A percentile compares a stretch with the other conserved stretches of the same genome.
These are phyloP conservation scores for Orius insidiosus DNA, from an alignment of 1,140 invertebrate species.

Conservation along the genomic window DNA sequence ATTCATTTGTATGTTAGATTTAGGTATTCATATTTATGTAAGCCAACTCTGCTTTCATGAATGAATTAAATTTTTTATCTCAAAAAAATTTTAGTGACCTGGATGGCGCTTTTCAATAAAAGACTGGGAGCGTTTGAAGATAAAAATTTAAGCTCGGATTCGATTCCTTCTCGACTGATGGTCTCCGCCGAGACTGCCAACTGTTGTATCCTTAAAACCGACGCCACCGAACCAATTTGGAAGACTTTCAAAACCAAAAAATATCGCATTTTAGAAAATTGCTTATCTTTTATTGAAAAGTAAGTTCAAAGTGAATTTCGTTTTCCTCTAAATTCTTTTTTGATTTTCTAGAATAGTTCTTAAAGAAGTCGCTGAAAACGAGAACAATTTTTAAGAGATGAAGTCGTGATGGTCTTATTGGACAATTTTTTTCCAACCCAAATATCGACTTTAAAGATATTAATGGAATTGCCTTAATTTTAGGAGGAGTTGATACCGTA, in stretches of 20 bases:
- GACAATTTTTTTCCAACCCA: constrained; percentile 46
- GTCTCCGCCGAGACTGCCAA: constrained; percentile 53
- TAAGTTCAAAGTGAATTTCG: no score
- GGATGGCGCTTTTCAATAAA: constrained; percentile 45
- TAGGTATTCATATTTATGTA: no score
- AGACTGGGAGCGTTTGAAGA: constrained; percentile 43
- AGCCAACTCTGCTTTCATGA: no score
- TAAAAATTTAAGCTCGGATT: constrained; percentile 35
- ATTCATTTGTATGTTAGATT: no score
- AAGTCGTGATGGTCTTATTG: constrained; percentile 34
- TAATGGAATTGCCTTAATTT: constrained; percentile 57
- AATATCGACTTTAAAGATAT: constrained; percentile 57
- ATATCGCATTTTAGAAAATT: constrained; percentile 47
- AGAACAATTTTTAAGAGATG: no score
- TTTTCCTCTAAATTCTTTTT: no score
- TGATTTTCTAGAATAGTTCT: no score
- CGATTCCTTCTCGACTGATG: constrained; percentile 48
- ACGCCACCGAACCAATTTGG: constrained; percentile 58
- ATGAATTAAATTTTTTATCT: no score
- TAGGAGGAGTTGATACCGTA: constrained; percentile 77
- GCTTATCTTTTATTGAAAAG: constrained; percentile 59
- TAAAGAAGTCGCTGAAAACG: no score
- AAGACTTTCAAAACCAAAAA: constrained; percentile 48
- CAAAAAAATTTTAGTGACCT: no score
- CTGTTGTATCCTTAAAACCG: constrained; percentile 47